Percentiles rank a stretch among this genome's conserved stretches.
These are phyloP conservation scores for Salarias fasciatus DNA, from an alignment of 2,797 vertebrate genomes.

Conservation along the genomic window DNA sequence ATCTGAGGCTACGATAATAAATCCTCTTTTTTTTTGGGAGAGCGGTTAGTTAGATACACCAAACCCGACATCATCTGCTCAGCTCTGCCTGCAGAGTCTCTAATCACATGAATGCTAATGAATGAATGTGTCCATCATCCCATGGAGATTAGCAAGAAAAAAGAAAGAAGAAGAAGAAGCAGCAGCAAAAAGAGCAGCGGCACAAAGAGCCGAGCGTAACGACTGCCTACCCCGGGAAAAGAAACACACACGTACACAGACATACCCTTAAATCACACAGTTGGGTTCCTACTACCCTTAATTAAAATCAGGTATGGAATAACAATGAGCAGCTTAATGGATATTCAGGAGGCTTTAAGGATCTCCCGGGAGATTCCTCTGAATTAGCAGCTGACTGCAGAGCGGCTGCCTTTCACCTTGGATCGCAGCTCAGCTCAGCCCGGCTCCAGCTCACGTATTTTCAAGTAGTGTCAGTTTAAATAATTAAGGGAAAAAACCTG, in stretches of 20 bases:
- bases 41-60: constrained; percentile 16
- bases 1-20: no score
- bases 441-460: constrained; percentile 18
- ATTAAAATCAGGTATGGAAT: constrained; percentile 79
- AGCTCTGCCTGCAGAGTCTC: constrained; percentile 34
- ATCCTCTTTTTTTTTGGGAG: background rate
- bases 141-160: constrained; percentile 42
- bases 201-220: constrained; percentile 37
- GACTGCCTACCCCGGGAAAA: constrained; percentile 13
- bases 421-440: constrained; percentile 39
- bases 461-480: constrained; percentile 29
- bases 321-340: constrained; percentile 74
- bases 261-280: constrained; percentile 57
- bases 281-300: constrained; percentile 63
- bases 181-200: constrained; percentile 1
- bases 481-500: constrained; percentile 30
- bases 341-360: constrained; percentile 69
- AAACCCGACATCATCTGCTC: constrained; percentile 37
- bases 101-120: constrained; percentile 62
- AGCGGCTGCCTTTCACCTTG: constrained; percentile 43
- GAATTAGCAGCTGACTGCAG: constrained; percentile 40
- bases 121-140: constrained; percentile 55
- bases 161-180: no score
- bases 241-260: constrained; percentile 25
- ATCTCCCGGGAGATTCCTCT: constrained; percentile 62